These are phyloP conservation scores for Drusus annulatus DNA, from an alignment of 1,140 invertebrate species.

Conservation along the genomic window DNA sequence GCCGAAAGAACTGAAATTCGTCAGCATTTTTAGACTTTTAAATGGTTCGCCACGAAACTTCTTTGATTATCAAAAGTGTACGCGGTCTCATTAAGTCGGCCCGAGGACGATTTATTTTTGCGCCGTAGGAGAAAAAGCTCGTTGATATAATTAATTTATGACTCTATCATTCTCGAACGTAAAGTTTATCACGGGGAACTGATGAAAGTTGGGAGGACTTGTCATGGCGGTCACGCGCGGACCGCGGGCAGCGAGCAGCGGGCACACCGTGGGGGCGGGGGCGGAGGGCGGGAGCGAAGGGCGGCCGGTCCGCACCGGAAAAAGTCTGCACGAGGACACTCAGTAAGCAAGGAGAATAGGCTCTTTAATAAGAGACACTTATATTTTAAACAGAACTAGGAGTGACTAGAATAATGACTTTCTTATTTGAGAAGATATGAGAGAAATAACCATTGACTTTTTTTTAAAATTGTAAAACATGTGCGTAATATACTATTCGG, in stretches of 20 bases:
- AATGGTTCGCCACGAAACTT: slow-evolving; percentile 22
- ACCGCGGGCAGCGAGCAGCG: slow-evolving; percentile 35
- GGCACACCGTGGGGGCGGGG: too few relatives aligned
- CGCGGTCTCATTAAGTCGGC: slow-evolving; percentile 38
- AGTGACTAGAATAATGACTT: too few relatives aligned
- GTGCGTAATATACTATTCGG: too few relatives aligned
- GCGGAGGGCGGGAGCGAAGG: neutral
- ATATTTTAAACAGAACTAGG: too few relatives aligned
- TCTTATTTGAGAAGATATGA: too few relatives aligned
- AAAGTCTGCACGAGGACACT: too few relatives aligned
- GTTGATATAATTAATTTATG: slow-evolving; percentile 51
- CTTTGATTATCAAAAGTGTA: slow-evolving; percentile 39
- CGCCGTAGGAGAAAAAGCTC: slow-evolving; percentile 32
- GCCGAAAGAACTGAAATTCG: neutral
- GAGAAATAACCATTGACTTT: too few relatives aligned
- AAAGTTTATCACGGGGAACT: slow-evolving; percentile 48
- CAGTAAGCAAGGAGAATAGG: too few relatives aligned
- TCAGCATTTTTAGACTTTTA: slow-evolving; percentile 2
- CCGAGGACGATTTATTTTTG: slow-evolving; percentile 37
- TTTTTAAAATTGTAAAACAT: too few relatives aligned
- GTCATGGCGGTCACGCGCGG: slow-evolving; percentile 45
- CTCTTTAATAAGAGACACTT: too few relatives aligned
- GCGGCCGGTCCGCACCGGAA: neutral
- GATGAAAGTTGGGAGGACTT: slow-evolving; percentile 45
- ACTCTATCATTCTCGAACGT: slow-evolving; percentile 46